phyloP scores from a whole-genome alignment of 1,140 invertebrate species.

The Xylocopa sonorina region DNA sequence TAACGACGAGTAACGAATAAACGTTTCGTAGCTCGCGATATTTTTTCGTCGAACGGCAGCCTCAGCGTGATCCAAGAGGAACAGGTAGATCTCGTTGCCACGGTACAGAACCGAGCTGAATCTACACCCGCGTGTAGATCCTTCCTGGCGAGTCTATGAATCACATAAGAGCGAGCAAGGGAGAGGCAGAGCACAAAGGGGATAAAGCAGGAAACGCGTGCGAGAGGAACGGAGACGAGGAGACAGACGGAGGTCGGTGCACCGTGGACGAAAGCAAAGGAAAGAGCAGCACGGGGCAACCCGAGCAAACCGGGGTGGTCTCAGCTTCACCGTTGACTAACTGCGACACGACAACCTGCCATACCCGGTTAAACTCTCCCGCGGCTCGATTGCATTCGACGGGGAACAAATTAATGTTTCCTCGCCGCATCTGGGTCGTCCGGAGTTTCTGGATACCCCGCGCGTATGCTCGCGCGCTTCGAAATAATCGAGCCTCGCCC shows the following conservation, averaged over 20 bases:
- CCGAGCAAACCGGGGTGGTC: constrained; percentile 71
- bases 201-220: constrained; percentile 42
- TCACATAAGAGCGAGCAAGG: constrained; percentile 53
- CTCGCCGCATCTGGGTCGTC: constrained; percentile 53
- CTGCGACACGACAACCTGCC: constrained; percentile 76
- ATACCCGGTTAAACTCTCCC: constrained; percentile 69
- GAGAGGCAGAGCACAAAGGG: constrained; percentile 39
- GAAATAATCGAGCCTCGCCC: constrained; percentile 25
- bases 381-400: constrained; percentile 69
- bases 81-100: constrained; percentile 40
- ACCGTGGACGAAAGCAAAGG: constrained; percentile 38
- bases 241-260: constrained; percentile 52
- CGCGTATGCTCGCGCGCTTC: constrained; percentile 2
- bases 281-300: constrained; percentile 40
- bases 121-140: constrained; percentile 44
- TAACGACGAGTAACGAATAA: constrained; percentile 11
- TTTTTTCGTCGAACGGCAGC: constrained; percentile 11
- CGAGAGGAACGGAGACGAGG: constrained; percentile 10
- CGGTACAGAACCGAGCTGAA: constrained; percentile 16
- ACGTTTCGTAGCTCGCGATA: constrained; percentile 13
- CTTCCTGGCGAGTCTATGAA: constrained; percentile 58
- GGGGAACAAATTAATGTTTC: constrained; percentile 73
- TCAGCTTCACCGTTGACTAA: constrained; percentile 69
- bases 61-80: constrained; percentile 36
- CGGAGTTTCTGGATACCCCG: neutral